Evolutionary conservation across 2,888 invertebrate species (phyloP).

Genomic region (Mylabris sibirica): DNA sequence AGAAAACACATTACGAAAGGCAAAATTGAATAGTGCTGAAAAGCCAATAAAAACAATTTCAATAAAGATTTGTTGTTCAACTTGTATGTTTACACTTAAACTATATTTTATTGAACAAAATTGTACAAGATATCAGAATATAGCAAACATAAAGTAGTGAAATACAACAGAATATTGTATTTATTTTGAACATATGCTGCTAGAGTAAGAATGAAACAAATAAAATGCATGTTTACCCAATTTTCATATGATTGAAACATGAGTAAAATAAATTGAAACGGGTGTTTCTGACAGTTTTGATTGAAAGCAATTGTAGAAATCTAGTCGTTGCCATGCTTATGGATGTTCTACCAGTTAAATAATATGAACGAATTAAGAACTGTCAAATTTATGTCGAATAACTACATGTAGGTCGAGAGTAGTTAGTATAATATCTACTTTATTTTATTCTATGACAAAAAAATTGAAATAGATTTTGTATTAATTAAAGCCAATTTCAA

Average conservation of each 20-base stretch:
- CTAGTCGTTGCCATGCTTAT: neutral
- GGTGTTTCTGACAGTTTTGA: neutral
- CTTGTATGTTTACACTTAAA: constrained; percentile 8
- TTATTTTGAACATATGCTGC: constrained; percentile 2
- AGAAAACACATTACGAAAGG: neutral
- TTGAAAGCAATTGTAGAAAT: neutral
- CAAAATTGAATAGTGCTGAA: neutral
- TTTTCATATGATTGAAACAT: constrained; percentile 18
- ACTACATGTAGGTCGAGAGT: no score
- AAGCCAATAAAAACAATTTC: neutral
- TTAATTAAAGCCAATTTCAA: constrained; percentile 19
- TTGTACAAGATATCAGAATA: constrained; percentile 8
- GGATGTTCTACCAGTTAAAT: neutral
- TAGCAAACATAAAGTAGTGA: neutral
- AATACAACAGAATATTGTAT: constrained; percentile 2
- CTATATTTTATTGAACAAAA: constrained; percentile 12
- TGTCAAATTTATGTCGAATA: no score
- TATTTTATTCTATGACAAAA: neutral
- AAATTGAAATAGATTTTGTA: constrained; percentile 18
- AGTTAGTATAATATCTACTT: neutral
- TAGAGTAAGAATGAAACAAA: neutral
- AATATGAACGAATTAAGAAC: neutral
- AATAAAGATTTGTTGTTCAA: constrained; percentile 9
- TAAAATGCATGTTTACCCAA: neutral
- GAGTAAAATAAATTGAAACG: neutral